Percentiles rank a stretch among this genome's conserved stretches.
Conservation (phyloP, 2,113 vertebrate genomes). For the Oostethus manadensis region DNA sequence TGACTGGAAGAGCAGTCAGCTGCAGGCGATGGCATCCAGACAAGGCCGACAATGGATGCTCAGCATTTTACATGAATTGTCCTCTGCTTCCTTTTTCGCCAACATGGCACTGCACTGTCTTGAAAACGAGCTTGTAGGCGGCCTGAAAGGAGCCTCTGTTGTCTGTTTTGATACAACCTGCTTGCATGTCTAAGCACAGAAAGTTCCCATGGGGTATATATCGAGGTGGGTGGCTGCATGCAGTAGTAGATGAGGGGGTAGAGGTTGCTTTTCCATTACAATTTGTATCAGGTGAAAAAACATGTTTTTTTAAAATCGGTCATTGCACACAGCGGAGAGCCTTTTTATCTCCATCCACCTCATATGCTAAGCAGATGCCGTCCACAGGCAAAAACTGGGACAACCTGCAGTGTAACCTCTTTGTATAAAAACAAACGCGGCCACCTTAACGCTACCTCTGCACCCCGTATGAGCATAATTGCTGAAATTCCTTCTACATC, state of each 20-base stretch:
- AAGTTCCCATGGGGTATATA: constrained; percentile 9
- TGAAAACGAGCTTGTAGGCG: constrained; percentile 26
- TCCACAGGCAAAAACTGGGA: constrained; percentile 39
- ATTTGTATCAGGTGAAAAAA: constrained; percentile 51
- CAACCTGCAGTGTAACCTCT: constrained; percentile 23
- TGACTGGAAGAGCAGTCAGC: constrained; percentile 35
- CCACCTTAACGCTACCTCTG: constrained; percentile 33
- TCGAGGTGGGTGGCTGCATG: constrained; percentile 54
- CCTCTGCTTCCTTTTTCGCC: constrained; percentile 14
- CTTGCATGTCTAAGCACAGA: constrained; percentile 22
- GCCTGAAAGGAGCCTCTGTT: constrained; percentile 16
- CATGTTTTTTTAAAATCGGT: constrained; percentile 45
- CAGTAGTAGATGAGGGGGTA: constrained; percentile 26
- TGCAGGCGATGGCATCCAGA: constrained; percentile 29
- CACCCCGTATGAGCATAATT: constrained; percentile 26
- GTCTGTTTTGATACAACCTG: constrained; percentile 36
- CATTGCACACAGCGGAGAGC: constrained; percentile 20
- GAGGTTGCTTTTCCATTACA: constrained; percentile 54
- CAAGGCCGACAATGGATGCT: constrained; percentile 24
- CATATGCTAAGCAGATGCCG: constrained; percentile 58
- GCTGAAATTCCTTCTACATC: constrained; percentile 35
- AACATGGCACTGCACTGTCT: constrained; percentile 6
- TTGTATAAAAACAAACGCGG: constrained; percentile 49
- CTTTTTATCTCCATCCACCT: constrained; percentile 3
- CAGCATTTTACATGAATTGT: constrained; percentile 23